A percentile compares a stretch with the other conserved stretches of the same genome.
These are phyloP conservation scores for Ameiurus melas DNA, from an alignment of 2,113 vertebrate genomes.

Conservation along the genomic window DNA sequence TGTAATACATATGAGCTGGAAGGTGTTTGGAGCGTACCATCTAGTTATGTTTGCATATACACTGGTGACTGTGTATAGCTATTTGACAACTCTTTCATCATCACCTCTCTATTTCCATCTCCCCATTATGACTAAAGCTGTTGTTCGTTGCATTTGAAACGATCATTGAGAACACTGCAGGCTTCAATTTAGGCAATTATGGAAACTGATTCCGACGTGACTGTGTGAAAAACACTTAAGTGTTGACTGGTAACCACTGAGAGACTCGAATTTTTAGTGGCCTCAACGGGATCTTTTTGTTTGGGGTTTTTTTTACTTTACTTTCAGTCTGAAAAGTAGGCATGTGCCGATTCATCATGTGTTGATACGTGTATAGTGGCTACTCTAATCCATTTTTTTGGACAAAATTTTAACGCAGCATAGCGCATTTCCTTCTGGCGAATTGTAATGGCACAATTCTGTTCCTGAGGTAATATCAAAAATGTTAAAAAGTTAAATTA, in stretches of 20 bases:
- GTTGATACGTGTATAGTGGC: background rate
- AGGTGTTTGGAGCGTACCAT: slow-evolving; percentile 77
- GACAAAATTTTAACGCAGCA: background rate
- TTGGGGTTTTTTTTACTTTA: background rate
- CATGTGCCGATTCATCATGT: background rate
- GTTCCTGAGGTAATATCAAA: background rate
- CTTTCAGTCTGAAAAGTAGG: slow-evolving; percentile 7
- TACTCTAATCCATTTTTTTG: background rate
- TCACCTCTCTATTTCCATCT: background rate
- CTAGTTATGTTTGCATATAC: slow-evolving; percentile 56
- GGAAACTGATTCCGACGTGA: slow-evolving; percentile 1
- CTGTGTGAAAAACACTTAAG: slow-evolving; percentile 25
- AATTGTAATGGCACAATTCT: background rate
- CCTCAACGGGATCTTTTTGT: background rate
- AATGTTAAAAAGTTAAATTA: background rate
- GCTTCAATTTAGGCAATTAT: slow-evolving; percentile 5
- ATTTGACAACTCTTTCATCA: background rate
- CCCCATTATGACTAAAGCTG: background rate
- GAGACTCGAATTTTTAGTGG: slow-evolving; percentile 47
- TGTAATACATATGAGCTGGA: slow-evolving; percentile 87
- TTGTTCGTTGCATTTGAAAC: slow-evolving; percentile 17
- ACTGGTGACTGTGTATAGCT: background rate
- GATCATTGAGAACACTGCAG: background rate
- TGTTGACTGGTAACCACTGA: slow-evolving; percentile 53
- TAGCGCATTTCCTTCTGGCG: background rate